Evolutionary conservation across 1,140 invertebrate species (phyloP).

Genomic region (Drosophila lacertosa): DNA sequence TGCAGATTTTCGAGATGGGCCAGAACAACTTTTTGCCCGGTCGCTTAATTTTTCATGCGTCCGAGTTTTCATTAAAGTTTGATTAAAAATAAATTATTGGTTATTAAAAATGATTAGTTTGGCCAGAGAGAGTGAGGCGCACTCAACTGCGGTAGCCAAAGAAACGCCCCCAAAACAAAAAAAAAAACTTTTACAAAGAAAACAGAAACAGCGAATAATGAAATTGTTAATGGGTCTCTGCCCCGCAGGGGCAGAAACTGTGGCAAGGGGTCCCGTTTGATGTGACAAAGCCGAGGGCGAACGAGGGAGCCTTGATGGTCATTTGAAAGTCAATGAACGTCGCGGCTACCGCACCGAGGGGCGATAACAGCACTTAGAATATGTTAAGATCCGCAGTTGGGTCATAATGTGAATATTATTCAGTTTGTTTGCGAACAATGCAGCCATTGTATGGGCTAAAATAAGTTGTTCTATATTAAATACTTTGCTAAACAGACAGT

Average conservation of each 20-base stretch:
- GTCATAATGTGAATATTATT: slow-evolving; percentile 10
- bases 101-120: slow-evolving; percentile 83
- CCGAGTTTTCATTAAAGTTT: slow-evolving; percentile 79
- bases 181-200: slow-evolving; percentile 40
- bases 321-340: slow-evolving; percentile 47
- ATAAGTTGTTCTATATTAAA: slow-evolving; percentile 3
- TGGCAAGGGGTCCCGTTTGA: slow-evolving; percentile 4
- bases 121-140: slow-evolving; percentile 49
- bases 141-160: slow-evolving; percentile 34
- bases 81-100: slow-evolving; percentile 82
- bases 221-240: slow-evolving; percentile 69
- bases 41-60: slow-evolving; percentile 69
- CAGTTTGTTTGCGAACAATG: slow-evolving; percentile 1
- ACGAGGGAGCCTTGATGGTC: slow-evolving; percentile 24
- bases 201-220: slow-evolving; percentile 64
- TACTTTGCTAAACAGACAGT: neutral
- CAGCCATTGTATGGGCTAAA: slow-evolving; percentile 1
- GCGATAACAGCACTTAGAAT: slow-evolving; percentile 26
- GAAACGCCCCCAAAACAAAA: slow-evolving; percentile 33
- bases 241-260: neutral
- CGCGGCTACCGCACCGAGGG: neutral
- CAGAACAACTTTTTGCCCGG: slow-evolving; percentile 16
- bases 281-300: slow-evolving; percentile 29
- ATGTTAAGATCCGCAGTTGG: slow-evolving; percentile 19
- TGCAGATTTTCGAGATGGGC: slow-evolving; percentile 15